These are phyloP conservation scores for Anniella stebbinsi DNA, from an alignment of 2,797 vertebrate genomes.

Conservation along the genomic window DNA sequence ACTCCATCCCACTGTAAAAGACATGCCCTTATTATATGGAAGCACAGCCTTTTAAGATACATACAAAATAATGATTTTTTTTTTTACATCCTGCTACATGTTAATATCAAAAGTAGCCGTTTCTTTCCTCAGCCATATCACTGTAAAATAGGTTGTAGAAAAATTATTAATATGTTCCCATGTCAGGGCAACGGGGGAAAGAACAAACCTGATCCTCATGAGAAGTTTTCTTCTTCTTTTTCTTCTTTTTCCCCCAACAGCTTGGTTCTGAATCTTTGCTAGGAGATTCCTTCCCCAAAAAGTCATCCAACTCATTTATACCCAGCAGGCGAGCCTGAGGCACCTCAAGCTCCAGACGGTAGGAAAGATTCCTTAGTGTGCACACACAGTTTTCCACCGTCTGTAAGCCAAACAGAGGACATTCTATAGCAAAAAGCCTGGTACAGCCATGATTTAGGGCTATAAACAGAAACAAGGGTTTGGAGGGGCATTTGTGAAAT, in stretches of 20 bases:
- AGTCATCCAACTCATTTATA: constrained; percentile 90
- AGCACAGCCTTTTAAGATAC: neutral
- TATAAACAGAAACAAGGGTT: neutral
- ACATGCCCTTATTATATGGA: neutral
- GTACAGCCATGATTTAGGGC: neutral
- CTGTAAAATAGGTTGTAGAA: neutral
- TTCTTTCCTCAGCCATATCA: neutral
- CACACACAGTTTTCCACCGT: constrained; percentile 99
- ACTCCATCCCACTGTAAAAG: constrained; percentile 94
- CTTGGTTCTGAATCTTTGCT: constrained; percentile 93
- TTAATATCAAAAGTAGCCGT: neutral
- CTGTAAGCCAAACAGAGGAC: constrained; percentile 76
- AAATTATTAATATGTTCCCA: neutral
- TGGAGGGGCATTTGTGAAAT: neutral
- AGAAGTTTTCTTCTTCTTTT: constrained; percentile 92
- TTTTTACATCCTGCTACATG: neutral
- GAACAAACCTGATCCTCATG: constrained; percentile 91
- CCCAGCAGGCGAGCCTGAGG: constrained; percentile 88
- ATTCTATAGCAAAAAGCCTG: neutral
- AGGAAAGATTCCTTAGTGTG: constrained; percentile 96
- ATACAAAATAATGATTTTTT: neutral
- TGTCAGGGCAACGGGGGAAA: neutral
- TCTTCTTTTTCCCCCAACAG: constrained; percentile 98
- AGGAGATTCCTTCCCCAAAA: constrained; percentile 90
- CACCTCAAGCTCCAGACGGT: constrained; percentile 95